Evolutionary conservation across 1,140 invertebrate genomes (phyloP).

Genomic region (Adoxophyes honmai): DNA sequence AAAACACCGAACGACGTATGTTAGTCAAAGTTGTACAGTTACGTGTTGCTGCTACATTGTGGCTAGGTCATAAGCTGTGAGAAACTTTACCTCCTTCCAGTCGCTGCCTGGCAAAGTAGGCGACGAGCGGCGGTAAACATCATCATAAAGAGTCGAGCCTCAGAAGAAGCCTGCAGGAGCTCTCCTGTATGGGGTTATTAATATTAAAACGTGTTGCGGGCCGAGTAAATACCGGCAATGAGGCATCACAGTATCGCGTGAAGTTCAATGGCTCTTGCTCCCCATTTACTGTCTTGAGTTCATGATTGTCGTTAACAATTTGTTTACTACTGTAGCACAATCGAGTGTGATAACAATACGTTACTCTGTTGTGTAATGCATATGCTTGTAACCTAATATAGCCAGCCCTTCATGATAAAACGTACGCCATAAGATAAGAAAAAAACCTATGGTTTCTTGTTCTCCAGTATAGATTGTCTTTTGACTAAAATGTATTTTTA

Average conservation of each 20-base stretch:
- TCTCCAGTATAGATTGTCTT: no score
- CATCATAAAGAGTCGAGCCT: constrained; percentile 51
- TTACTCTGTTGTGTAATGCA: neutral
- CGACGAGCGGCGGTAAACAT: constrained; percentile 56
- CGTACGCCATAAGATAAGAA: no score
- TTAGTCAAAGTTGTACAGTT: constrained; percentile 6
- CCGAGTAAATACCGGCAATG: constrained; percentile 51
- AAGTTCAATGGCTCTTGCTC: constrained; percentile 34
- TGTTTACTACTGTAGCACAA: neutral
- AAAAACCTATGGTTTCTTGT: no score
- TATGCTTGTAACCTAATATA: neutral
- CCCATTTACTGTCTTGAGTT: neutral
- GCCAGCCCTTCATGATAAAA: no score
- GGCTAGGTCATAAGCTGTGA: constrained; percentile 1
- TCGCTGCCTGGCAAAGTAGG: constrained; percentile 25
- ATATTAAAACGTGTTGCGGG: constrained; percentile 59
- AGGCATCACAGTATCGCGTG: constrained; percentile 23
- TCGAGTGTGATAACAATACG: no score
- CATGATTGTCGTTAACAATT: neutral
- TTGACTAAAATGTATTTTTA: no score
- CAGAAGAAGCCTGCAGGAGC: constrained; percentile 49
- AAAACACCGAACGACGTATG: neutral
- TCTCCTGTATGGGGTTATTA: constrained; percentile 64
- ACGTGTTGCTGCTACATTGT: neutral
- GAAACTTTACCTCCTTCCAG: constrained; percentile 17